Percentiles rank a stretch among this genome's conserved stretches.
These are phyloP conservation scores for Smutsia gigantea DNA, from an alignment of 2,797 vertebrate species.

Conservation along the genomic window DNA sequence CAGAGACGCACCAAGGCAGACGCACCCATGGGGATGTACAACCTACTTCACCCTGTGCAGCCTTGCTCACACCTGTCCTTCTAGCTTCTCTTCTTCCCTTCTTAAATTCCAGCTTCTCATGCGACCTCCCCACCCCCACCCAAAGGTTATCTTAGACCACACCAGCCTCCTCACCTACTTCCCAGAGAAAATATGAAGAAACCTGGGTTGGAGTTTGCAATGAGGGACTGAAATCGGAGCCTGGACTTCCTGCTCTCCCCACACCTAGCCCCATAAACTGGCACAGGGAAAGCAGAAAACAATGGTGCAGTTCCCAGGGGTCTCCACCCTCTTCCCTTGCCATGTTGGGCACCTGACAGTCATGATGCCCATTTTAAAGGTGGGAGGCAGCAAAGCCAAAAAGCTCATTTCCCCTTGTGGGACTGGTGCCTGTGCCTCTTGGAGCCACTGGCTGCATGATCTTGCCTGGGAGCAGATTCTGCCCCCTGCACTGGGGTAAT, in stretches of 20 bases:
- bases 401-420: neutral
- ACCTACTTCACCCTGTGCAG: neutral
- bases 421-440: neutral
- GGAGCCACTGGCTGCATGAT: neutral
- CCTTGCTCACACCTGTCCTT: neutral
- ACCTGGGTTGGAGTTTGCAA: neutral
- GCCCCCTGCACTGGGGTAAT: neutral
- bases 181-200: neutral
- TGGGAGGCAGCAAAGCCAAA: neutral
- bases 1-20: neutral
- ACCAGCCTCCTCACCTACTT: neutral
- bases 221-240: neutral
- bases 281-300: neutral
- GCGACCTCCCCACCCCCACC: neutral
- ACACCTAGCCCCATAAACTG: too few species aligned
- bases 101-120: neutral
- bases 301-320: neutral
- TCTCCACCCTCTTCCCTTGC: neutral
- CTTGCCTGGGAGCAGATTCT: neutral
- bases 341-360: neutral
- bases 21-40: rapidly evolving
- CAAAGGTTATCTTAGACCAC: neutral
- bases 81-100: neutral
- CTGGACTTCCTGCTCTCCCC: neutral
- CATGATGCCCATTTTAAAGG: neutral